Evolutionary conservation across 2,888 invertebrate genomes (phyloP), one percentile per base, ranked within the genome.

Genomic region (Diarsia mendica): DNA sequence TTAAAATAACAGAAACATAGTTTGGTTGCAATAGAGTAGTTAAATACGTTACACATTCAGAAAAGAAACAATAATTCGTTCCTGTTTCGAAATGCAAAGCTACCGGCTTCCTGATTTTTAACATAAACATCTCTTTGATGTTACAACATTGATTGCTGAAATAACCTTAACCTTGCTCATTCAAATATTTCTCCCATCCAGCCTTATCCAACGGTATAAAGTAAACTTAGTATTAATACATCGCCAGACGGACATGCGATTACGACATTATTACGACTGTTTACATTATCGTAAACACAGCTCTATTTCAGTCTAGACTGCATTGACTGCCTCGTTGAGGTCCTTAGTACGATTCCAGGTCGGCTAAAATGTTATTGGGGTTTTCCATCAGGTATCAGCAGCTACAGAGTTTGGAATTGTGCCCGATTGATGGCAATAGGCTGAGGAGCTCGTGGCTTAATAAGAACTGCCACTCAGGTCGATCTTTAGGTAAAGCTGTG

Each of bases 261-360:
- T 78, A 68, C 83, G 67, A 68, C 53, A 82, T 49, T 69, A 75
- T 72, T 82, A 78, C 65, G 78, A 72, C 53, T 78, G 60, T 83
- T 63, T 72, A 65, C 78, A 58, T 18, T 53, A 78, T 73, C 60
- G 79, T 83, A 69, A 79, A 81, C 66, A 70, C 39, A 61, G 71
- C 72, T 61, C 68, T 74, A 67, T 71, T 83, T 70, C 39, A 67
- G 80, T 53, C 67, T 79, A 73, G 73, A 81, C 67, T 67, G 20
- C 33, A 77, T 67, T 53, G 23, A 55, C 23, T 13, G 13, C 11
- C 23, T 23, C 11, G 53, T n/a, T 53, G 23, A 28, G 23, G 15
- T 15, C 15, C 28, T 58, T 28, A 23, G 6, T 15, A 23, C 3
- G 23, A 55, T 23, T 55, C 23, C 13, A 23, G 13, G 23, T 55